Conservation (phyloP, 35 echinoderm and acorn worm genomes). For the Strongylocentrotus purpuratus region DNA sequence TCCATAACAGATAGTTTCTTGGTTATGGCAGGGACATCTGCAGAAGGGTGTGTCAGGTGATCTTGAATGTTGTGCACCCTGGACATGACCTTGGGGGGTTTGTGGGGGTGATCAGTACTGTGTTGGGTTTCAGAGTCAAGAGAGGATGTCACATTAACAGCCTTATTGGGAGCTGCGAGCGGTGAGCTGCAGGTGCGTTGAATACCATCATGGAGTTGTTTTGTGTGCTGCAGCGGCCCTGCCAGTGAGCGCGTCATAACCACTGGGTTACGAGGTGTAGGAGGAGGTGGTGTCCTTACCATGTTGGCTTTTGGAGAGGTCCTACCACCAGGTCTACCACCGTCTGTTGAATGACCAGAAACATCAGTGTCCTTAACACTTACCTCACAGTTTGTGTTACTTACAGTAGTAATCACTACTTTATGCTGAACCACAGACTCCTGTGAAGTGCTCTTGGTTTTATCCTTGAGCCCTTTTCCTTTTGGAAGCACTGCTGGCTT, state of each 20-base stretch:
- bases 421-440: not conserved
- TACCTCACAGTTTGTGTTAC: not conserved
- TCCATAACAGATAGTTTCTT: slow-evolving; percentile 37
- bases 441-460: not conserved
- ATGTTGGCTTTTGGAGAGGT: not conserved
- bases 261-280: not conserved
- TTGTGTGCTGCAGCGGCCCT: not conserved
- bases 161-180: not conserved
- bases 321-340: not conserved
- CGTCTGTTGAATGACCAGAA: not conserved
- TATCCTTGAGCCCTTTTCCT: not conserved
- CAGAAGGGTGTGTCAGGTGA: not conserved
- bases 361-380: not conserved
- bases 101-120: slow-evolving; percentile 16
- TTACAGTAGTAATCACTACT: not conserved
- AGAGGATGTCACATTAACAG: not conserved
- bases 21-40: not conserved
- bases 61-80: slow-evolving; percentile 48
- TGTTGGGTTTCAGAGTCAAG: slow-evolving; percentile 8
- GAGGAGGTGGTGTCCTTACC: not conserved
- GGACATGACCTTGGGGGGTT: slow-evolving; percentile 25
- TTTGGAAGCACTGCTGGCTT: not conserved
- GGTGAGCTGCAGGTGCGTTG: slow-evolving; percentile 30
- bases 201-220: slow-evolving; percentile 29
- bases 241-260: not conserved